A percentile compares a stretch with the other conserved stretches of the same genome.
Conservation (phyloP, 1,140 invertebrate genomes). For the Drosophila bocqueti region DNA sequence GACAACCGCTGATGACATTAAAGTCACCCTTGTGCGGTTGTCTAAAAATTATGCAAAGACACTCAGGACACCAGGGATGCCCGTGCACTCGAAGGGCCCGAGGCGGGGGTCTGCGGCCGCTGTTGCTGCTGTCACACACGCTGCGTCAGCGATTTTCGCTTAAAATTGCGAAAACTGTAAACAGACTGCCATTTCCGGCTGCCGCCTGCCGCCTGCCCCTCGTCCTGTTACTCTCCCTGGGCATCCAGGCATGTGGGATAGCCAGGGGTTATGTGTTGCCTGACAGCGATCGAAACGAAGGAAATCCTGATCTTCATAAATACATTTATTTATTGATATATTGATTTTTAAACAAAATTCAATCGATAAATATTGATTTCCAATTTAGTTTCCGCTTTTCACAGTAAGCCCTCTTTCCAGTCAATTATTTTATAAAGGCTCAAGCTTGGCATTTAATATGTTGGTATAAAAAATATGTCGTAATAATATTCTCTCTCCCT, state of each 20-base stretch:
- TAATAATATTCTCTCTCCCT: neutral
- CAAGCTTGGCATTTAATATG: no score
- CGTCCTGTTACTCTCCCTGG: neutral
- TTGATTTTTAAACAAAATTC: no score
- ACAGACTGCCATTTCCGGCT: conserved; percentile 26
- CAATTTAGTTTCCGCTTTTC: no score
- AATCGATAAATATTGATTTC: no score
- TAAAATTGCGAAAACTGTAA: conserved; percentile 63
- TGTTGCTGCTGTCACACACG: conserved; percentile 51
- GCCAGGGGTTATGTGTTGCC: neutral
- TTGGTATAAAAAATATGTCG: no score
- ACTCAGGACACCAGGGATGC: conserved; percentile 11
- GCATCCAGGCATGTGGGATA: neutral
- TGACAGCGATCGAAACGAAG: neutral
- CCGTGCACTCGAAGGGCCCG: neutral
- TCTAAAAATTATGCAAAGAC: conserved; percentile 71
- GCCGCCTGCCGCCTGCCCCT: conserved; percentile 2
- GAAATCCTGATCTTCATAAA: neutral
- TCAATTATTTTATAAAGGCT: no score
- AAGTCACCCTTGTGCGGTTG: conserved; percentile 61
- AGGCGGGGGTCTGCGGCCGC: conserved; percentile 26
- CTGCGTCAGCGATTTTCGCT: conserved; percentile 61
- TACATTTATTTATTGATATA: no score
- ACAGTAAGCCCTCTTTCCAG: no score
- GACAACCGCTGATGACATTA: conserved; percentile 62